These are phyloP conservation scores for Neocrepidodera transversa DNA, from an alignment of 2,888 invertebrate genomes.

Conservation along the genomic window DNA sequence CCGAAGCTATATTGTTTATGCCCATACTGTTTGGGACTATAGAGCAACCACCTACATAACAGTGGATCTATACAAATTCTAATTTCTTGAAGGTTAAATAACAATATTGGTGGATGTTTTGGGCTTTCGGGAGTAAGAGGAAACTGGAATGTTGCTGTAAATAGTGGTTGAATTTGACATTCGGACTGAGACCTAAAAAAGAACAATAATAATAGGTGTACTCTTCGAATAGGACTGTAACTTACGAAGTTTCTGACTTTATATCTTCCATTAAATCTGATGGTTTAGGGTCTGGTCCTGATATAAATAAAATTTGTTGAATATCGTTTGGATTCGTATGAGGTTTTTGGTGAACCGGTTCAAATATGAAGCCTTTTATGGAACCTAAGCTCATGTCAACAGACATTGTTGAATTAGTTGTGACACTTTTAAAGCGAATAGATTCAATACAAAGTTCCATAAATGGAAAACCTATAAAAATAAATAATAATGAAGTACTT, in stretches of 20 bases:
- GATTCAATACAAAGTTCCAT: constrained; percentile 69
- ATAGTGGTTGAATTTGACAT: constrained; percentile 55
- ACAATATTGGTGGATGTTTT: constrained; percentile 62
- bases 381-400: constrained; percentile 58
- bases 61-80: constrained; percentile 69
- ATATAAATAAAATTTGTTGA: constrained; percentile 65
- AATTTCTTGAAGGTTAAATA: constrained; percentile 63
- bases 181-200: constrained; percentile 37
- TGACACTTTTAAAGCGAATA: constrained; percentile 56
- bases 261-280: constrained; percentile 13
- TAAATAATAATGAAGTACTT: too few species aligned
- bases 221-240: too few species aligned
- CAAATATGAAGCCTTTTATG: constrained; percentile 64
- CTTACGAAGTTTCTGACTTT: constrained; percentile 12
- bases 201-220: background rate
- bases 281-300: constrained; percentile 62
- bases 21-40: constrained; percentile 55
- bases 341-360: constrained; percentile 47
- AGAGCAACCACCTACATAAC: constrained; percentile 71
- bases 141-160: constrained; percentile 60
- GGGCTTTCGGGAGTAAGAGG: constrained; percentile 58
- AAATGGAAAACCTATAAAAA: constrained; percentile 65
- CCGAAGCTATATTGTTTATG: background rate
- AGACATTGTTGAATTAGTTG: constrained; percentile 57
- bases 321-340: constrained; percentile 42